phyloP scores from a whole-genome alignment of 1,140 invertebrate species.

The Scaptomyza pallida region DNA sequence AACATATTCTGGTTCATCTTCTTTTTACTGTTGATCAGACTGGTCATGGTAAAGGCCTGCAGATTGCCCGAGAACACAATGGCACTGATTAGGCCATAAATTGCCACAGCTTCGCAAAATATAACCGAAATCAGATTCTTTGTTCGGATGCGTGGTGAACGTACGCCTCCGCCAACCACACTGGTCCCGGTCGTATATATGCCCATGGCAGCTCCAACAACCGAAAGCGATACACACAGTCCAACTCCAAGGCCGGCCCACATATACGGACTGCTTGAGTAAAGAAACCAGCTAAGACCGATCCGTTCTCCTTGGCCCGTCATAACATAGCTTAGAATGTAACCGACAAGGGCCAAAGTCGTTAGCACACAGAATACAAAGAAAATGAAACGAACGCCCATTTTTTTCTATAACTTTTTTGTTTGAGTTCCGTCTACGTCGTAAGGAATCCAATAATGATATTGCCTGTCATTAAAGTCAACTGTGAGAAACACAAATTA shows the following conservation, averaged over 20 bases:
- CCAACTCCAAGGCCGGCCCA: slow-evolving; percentile 97
- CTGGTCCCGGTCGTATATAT: slow-evolving; percentile 98
- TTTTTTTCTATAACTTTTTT: slow-evolving; percentile 37
- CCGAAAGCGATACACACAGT: slow-evolving; percentile 96
- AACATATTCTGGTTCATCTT: slow-evolving; percentile 87
- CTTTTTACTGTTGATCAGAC: slow-evolving; percentile 29
- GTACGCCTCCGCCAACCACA: slow-evolving; percentile 99
- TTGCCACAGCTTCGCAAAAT: slow-evolving; percentile 99
- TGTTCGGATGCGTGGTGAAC: slow-evolving; percentile 98
- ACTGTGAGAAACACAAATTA: too few species aligned
- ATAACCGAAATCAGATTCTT: slow-evolving; percentile 99
- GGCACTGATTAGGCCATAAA: slow-evolving; percentile 99
- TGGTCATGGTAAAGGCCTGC: slow-evolving; percentile 84
- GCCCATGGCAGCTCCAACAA: slow-evolving; percentile 98
- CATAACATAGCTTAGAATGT: slow-evolving; percentile 90
- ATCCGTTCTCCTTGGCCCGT: slow-evolving; percentile 93
- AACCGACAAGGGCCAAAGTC: slow-evolving; percentile 82
- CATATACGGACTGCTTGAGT: slow-evolving; percentile 94
- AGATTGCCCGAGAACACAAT: slow-evolving; percentile 95
- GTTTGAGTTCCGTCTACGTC: neutral
- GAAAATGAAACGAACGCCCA: slow-evolving; percentile 31
- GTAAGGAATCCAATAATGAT: neutral
- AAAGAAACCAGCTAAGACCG: slow-evolving; percentile 95
- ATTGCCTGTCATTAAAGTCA: neutral
- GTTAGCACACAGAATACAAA: neutral